Conservation (phyloP, 1,140 invertebrate genomes). For the Hyles euphorbiae region DNA sequence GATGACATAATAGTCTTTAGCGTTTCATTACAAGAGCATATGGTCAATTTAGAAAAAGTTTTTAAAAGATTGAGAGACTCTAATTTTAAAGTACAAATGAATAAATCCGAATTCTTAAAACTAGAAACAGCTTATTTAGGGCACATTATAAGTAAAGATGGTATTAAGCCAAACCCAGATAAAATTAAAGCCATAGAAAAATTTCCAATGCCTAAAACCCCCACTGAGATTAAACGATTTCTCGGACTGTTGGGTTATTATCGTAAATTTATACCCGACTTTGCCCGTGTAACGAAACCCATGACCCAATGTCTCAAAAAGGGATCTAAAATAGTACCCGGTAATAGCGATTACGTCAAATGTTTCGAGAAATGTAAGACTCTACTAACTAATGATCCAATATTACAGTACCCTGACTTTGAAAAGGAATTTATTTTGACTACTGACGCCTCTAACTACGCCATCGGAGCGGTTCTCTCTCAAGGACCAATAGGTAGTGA, state of each 20-base stretch:
- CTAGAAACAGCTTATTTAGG: slow-evolving; percentile 31
- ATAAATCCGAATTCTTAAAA: slow-evolving; percentile 41
- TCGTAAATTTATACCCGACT: slow-evolving; percentile 18
- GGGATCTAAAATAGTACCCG: too few species aligned
- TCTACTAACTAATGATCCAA: slow-evolving; percentile 16
- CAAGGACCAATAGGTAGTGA: slow-evolving; percentile 15
- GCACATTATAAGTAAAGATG: slow-evolving; percentile 29
- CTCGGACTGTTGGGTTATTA: slow-evolving; percentile 15
- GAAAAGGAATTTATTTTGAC: slow-evolving; percentile 15
- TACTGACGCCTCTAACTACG: slow-evolving; percentile 16
- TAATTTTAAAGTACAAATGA: slow-evolving; percentile 48
- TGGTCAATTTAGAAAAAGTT: slow-evolving; percentile 42
- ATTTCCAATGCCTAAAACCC: slow-evolving; percentile 13
- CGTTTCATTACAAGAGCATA: slow-evolving; percentile 32
- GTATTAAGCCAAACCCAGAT: slow-evolving; percentile 29
- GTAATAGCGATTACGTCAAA: slow-evolving; percentile 7
- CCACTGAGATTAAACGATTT: slow-evolving; percentile 15
- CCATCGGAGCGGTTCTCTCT: slow-evolving; percentile 13
- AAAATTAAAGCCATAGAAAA: slow-evolving; percentile 24
- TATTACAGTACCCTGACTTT: slow-evolving; percentile 16
- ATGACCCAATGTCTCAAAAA: slow-evolving; percentile 15
- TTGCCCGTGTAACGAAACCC: slow-evolving; percentile 13
- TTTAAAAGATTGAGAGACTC: slow-evolving; percentile 38
- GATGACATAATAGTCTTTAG: slow-evolving; percentile 54
- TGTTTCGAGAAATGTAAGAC: slow-evolving; percentile 18